Base-by-base conservation (phyloP, 35 echinoderm and acorn worm genomes). In the Strongylocentrotus purpuratus region DNA sequence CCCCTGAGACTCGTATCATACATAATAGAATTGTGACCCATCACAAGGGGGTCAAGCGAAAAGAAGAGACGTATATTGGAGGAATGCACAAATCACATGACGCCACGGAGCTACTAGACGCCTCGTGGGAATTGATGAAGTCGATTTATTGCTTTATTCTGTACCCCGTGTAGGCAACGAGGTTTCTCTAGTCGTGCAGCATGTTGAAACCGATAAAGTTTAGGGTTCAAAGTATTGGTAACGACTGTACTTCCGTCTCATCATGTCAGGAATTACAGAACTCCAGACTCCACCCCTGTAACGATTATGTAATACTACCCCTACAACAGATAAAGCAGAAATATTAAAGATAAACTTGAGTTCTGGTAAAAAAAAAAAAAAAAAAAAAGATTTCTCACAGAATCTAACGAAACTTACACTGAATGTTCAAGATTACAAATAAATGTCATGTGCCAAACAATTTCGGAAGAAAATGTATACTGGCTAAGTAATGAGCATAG, bases 1-100 rank as follows among this genome's bases (percentile, higher is more conserved):
- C 87, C 87, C 87, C 32, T 15, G 12, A 46, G 87, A 45, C 87
- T 89, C 87, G 87, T 89, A 89, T 89, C 87, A 89, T 89, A 89
- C 87, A 89, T 89, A 89, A 89, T 89, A 89, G 87, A 89, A 89
- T 89, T 89, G 87, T 89, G 87, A 89, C 87, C 12, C 45, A 31
- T 46, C 87, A 89, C 87, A 46, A 89, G 33, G 87, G 33, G 87
- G 87, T 89, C 87, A 89, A 89, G 87, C 87, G 87, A 89, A 33
- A 46, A 89, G 87, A 89, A 41, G 33, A 78, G 87, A 33, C 33
- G 18, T 89, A 33, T 45, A 46, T 35, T 46, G 31, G 41, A 46
- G 87, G 33, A 89, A 33, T 45, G 45, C 87, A 89, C 87, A 89
- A 89, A 89, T 89, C 87, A 89, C 87, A 45, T 45, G 87, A 89